Evolutionary conservation across 2,113 vertebrate genomes (phyloP).

Genomic region (Scalopus aquaticus): DNA sequence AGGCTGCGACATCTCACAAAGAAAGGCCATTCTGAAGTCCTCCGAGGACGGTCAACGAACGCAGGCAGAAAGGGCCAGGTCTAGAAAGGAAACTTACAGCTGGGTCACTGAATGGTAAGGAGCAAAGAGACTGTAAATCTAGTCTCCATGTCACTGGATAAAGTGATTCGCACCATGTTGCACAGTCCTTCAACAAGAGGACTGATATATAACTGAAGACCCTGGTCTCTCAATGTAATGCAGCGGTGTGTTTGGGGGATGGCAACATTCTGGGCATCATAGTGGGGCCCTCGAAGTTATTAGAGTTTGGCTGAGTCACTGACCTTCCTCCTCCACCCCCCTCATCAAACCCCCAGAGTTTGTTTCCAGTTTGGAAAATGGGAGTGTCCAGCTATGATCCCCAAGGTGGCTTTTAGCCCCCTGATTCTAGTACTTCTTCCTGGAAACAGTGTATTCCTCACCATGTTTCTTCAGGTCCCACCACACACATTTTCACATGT

Average conservation of each 20-base stretch:
- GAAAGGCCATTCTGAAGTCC: conserved; percentile 9
- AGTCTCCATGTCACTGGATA: background rate
- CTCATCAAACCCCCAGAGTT: background rate
- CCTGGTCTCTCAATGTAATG: background rate
- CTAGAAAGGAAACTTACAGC: conserved; percentile 33
- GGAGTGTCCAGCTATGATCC: background rate
- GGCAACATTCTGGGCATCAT: background rate
- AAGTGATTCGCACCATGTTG: background rate
- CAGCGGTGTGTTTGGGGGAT: background rate
- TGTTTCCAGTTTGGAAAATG: background rate
- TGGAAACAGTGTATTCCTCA: background rate
- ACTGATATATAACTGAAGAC: background rate
- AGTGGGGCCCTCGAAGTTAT: background rate
- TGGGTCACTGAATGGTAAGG: background rate
- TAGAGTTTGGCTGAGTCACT: background rate
- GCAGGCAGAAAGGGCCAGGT: background rate
- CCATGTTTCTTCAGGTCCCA: background rate
- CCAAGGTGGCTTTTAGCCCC: background rate
- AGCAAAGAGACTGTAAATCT: conserved; percentile 30
- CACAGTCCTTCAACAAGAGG: background rate
- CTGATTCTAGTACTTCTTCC: background rate
- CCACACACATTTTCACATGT: background rate
- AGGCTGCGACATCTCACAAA: conserved; percentile 39
- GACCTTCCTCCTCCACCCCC: background rate
- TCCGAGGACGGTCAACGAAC: background rate